These are phyloP conservation scores for Chrysolina americana DNA, from an alignment of 2,888 invertebrate species.

Conservation along the genomic window DNA sequence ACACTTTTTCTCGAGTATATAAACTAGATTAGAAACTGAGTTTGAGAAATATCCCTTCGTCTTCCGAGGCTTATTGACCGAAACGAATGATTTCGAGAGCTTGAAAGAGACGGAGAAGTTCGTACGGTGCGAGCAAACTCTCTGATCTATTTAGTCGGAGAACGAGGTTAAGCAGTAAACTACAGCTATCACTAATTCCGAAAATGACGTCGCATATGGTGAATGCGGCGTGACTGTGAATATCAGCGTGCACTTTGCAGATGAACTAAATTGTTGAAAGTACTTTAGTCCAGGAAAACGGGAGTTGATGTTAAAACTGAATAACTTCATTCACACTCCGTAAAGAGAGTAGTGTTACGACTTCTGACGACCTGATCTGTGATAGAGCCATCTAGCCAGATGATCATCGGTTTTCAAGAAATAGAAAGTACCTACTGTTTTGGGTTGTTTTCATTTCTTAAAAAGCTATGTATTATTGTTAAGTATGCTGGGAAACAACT, in stretches of 20 bases:
- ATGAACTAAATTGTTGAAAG: background rate
- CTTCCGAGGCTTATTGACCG: slow-evolving; percentile 1
- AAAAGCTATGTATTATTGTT: too few relatives aligned
- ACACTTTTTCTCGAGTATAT: slow-evolving; percentile 41
- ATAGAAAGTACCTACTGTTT: too few relatives aligned
- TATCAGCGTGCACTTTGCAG: background rate
- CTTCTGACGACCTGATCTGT: too few relatives aligned
- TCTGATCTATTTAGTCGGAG: background rate
- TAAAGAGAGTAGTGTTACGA: too few relatives aligned
- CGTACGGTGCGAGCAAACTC: background rate
- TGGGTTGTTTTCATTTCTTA: too few relatives aligned
- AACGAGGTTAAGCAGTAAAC: slow-evolving; percentile 3
- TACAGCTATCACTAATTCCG: background rate
- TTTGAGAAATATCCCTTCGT: slow-evolving; percentile 41
- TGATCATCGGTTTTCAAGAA: too few relatives aligned
- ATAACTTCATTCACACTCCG: too few relatives aligned
- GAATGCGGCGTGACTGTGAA: slow-evolving; percentile 12
- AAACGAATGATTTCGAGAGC: background rate
- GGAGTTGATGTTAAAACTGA: background rate
- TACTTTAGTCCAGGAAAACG: background rate
- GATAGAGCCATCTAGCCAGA: too few relatives aligned
- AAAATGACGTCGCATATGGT: slow-evolving; percentile 5
- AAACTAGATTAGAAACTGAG: slow-evolving; percentile 40
- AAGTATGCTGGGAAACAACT: too few relatives aligned
- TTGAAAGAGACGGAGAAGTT: background rate